These are phyloP conservation scores for Eucidaris tribuloides DNA, from an alignment of 35 echinoderm and acorn worm species.

Conservation along the genomic window DNA sequence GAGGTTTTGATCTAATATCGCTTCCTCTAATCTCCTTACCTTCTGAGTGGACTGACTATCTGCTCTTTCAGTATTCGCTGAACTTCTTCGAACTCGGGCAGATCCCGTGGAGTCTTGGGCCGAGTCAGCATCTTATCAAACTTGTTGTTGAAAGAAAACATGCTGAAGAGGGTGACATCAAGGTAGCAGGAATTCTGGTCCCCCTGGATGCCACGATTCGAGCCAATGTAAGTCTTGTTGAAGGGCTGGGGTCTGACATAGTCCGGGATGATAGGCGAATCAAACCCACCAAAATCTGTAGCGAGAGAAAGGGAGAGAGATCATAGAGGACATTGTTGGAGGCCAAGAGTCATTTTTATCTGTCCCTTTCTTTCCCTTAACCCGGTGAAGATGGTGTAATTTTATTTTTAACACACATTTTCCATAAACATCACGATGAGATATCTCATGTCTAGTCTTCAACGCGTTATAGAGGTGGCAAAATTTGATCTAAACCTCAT, in stretches of 20 bases:
- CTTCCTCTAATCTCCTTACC: too few species aligned
- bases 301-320: neutral
- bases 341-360: too few species aligned
- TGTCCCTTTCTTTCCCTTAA: too few species aligned
- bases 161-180: slow-evolving; percentile 88
- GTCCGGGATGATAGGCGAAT: slow-evolving; percentile 41
- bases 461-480: too few species aligned
- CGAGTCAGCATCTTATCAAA: slow-evolving; percentile 68
- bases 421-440: too few species aligned
- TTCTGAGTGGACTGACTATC: slow-evolving; percentile 87
- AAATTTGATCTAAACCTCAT: too few species aligned
- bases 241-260: slow-evolving; percentile 23
- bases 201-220: slow-evolving; percentile 85
- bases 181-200: slow-evolving; percentile 96
- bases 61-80: slow-evolving; percentile 44
- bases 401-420: too few species aligned
- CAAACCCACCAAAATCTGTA: slow-evolving; percentile 71
- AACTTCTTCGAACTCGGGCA: slow-evolving; percentile 36
- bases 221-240: slow-evolving; percentile 6
- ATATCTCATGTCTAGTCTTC: too few species aligned
- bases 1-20: too few species aligned
- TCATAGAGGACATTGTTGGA: too few species aligned
- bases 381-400: too few species aligned
- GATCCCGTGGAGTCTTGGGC: neutral
- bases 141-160: slow-evolving; percentile 80